These are phyloP conservation scores for Sanderia malayensis DNA, from an alignment of 30 jellyfish, hydroid and myxozoan genomes.

Conservation along the genomic window DNA sequence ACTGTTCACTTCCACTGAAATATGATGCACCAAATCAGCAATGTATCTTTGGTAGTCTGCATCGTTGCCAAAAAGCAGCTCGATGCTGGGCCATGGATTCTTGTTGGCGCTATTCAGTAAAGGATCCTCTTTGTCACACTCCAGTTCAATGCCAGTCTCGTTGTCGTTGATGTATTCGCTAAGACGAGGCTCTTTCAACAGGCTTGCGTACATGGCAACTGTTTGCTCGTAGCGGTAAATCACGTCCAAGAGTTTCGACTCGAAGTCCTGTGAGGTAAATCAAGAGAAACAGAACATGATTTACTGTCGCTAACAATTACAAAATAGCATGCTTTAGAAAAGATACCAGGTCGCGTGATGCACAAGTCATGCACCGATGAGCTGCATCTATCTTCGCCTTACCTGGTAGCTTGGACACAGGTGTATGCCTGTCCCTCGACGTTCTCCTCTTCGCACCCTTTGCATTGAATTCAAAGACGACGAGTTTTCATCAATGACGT, in stretches of 20 bases:
- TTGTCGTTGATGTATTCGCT: constrained; percentile 28
- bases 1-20: constrained; percentile 33
- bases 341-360: too few relatives aligned
- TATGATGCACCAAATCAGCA: constrained; percentile 38
- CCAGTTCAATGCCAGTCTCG: constrained; percentile 12
- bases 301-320: too few relatives aligned
- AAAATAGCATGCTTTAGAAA: too few relatives aligned
- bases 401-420: constrained; percentile 41
- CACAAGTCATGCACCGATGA: background rate
- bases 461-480: background rate
- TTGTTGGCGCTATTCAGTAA: constrained; percentile 13
- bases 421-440: background rate
- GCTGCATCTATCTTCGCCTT: too few relatives aligned
- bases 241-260: constrained; percentile 27
- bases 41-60: constrained; percentile 53
- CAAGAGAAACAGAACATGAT: too few relatives aligned
- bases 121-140: constrained; percentile 37
- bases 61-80: constrained; percentile 54
- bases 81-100: constrained; percentile 63
- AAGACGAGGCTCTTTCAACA: constrained; percentile 48
- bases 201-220: constrained; percentile 35
- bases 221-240: constrained; percentile 54
- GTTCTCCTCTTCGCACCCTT: too few relatives aligned
- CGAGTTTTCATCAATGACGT: background rate
- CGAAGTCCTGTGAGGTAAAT: constrained; percentile 52